These are phyloP conservation scores for Passer domesticus DNA, from an alignment of 2,113 vertebrate genomes.

Conservation along the genomic window DNA sequence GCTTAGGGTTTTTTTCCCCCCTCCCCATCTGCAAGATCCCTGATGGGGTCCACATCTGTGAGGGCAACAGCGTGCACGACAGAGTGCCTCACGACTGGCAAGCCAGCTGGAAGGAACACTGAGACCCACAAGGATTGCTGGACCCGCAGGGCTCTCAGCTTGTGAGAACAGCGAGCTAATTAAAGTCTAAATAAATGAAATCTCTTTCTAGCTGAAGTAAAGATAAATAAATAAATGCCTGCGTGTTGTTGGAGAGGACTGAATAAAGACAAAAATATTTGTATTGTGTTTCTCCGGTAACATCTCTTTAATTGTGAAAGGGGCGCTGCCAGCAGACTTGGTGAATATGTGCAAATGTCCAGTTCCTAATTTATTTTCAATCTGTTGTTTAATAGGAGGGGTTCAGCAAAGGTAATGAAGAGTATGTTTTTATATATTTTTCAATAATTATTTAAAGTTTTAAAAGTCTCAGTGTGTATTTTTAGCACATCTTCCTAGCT, in stretches of 20 bases:
- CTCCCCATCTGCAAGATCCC: conserved; percentile 34
- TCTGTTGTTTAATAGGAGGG: not conserved
- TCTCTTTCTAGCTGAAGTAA: conserved; percentile 3
- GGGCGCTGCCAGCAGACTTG: not conserved
- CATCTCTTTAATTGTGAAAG: not conserved
- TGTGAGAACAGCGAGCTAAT: conserved; percentile 32
- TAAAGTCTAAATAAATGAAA: conserved; percentile 20
- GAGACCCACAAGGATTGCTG: conserved; percentile 37
- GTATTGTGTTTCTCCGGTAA: not conserved
- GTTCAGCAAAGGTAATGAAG: not conserved
- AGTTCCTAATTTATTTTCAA: not conserved
- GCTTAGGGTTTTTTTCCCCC: not conserved
- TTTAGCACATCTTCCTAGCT: not conserved
- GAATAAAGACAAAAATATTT: conserved; percentile 3
- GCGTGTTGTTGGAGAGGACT: not conserved
- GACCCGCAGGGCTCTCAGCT: conserved; percentile 24
- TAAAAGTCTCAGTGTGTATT: not conserved
- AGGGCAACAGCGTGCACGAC: not conserved
- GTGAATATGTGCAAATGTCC: not conserved
- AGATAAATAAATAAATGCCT: conserved; percentile 35
- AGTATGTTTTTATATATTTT: not conserved
- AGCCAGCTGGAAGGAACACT: conserved; percentile 39
- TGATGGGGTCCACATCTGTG: conserved; percentile 53
- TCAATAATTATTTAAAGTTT: not conserved
- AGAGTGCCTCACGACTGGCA: conserved; percentile 35